These are phyloP conservation scores for Meiosimyza platycephala DNA, from an alignment of 2,888 invertebrate genomes.

Conservation along the genomic window DNA sequence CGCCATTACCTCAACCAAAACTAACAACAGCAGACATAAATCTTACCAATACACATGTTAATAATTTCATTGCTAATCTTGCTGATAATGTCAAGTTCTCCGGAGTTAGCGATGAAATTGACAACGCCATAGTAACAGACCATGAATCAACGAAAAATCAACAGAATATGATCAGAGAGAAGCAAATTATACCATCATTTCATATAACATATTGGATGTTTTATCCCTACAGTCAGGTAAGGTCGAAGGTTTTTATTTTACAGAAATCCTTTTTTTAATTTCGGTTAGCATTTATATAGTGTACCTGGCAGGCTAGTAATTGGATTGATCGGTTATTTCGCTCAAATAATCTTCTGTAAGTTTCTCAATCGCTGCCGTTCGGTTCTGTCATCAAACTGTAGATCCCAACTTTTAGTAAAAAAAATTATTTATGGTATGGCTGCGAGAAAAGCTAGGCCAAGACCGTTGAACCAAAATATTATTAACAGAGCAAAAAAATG, in stretches of 20 bases:
- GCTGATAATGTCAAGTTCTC: conserved; percentile 65
- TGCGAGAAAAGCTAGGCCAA: no score
- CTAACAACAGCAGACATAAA: conserved; percentile 27
- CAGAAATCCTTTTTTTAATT: not conserved
- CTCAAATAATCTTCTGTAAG: no score
- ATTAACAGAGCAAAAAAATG: no score
- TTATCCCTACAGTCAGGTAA: conserved; percentile 75
- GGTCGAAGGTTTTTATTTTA: not conserved
- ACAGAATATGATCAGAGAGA: conserved; percentile 40
- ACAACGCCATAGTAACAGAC: conserved; percentile 51
- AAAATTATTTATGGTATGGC: no score
- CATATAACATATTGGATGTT: conserved; percentile 79
- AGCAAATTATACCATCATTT: conserved; percentile 66
- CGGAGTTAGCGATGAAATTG: conserved; percentile 52
- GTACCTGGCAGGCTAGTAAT: no score
- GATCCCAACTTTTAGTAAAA: no score
- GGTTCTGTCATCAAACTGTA: no score
- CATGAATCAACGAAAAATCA: conserved; percentile 5
- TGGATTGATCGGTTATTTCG: no score
- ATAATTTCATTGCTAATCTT: conserved; percentile 64
- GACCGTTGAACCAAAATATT: no score
- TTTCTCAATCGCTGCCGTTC: no score
- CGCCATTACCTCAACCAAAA: not conserved
- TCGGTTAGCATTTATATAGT: not conserved
- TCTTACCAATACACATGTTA: conserved; percentile 49